These are phyloP conservation scores for Pantala flavescens DNA, from an alignment of 1,140 invertebrate species.

Conservation along the genomic window DNA sequence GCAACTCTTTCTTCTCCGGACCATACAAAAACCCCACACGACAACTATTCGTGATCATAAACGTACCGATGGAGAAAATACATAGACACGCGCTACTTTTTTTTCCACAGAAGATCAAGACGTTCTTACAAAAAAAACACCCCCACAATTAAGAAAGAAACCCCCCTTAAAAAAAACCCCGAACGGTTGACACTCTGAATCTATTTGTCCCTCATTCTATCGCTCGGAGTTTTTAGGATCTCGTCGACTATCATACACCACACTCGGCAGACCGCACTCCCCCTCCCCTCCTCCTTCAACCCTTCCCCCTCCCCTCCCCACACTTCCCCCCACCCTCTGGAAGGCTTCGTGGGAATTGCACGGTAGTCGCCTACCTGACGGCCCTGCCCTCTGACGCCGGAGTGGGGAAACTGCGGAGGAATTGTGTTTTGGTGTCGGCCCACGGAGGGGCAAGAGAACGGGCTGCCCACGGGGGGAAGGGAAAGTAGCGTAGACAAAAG, in stretches of 20 bases:
- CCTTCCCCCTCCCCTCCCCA: neutral
- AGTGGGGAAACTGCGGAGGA: neutral
- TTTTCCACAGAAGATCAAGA: too few relatives aligned
- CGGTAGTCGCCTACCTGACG: conserved; percentile 6
- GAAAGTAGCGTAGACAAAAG: neutral
- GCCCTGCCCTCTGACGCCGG: neutral
- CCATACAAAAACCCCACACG: too few relatives aligned
- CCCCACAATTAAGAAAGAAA: too few relatives aligned
- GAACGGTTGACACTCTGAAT: too few relatives aligned
- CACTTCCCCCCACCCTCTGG: neutral
- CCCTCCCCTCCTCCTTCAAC: neutral
- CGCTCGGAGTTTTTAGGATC: too few relatives aligned
- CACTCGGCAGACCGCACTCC: neutral
- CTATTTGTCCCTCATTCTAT: too few relatives aligned
- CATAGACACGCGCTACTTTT: too few relatives aligned
- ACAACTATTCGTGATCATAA: too few relatives aligned
- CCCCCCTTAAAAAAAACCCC: too few relatives aligned
- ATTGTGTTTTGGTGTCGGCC: conserved; percentile 7
- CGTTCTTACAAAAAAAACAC: too few relatives aligned
- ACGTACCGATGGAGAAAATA: too few relatives aligned
- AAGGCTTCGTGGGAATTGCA: neutral
- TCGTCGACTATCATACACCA: neutral
- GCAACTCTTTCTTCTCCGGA: too few relatives aligned
- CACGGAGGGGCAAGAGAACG: neutral
- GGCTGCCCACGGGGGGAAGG: neutral